Conservation (phyloP, 2,888 invertebrate genomes). For the Tetramorium bicarinatum region DNA sequence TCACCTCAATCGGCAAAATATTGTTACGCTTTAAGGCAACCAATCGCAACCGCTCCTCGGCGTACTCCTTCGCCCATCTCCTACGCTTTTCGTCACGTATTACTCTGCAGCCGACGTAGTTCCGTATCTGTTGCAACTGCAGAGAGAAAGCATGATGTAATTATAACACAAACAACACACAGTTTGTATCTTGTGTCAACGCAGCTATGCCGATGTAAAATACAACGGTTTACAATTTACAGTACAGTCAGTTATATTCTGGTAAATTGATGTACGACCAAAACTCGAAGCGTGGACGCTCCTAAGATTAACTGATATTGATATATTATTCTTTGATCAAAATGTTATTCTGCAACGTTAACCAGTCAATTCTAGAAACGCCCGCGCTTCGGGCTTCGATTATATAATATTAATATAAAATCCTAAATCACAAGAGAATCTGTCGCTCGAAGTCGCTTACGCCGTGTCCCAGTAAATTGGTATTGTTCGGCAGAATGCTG, state of each 20-base stretch:
- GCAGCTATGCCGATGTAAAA: not conserved
- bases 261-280: not conserved
- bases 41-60: conserved; percentile 92
- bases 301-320: too few relatives aligned
- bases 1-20: conserved; percentile 93
- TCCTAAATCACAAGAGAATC: not conserved
- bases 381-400: too few relatives aligned
- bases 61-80: conserved; percentile 91
- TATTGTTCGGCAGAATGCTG: conserved; percentile 64
- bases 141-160: not conserved
- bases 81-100: conserved; percentile 95
- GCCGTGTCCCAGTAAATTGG: conserved; percentile 58
- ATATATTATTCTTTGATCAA: too few relatives aligned
- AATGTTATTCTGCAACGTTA: too few relatives aligned
- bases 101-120: conserved; percentile 89
- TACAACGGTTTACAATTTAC: not conserved
- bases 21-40: conserved; percentile 95
- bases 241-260: not conserved
- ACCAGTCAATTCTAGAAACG: too few relatives aligned
- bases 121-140: conserved; percentile 91
- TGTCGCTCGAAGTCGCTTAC: conserved; percentile 64
- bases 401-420: not conserved
- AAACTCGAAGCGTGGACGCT: too few relatives aligned
- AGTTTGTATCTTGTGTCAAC: not conserved
- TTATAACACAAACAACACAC: not conserved